A percentile compares a stretch with the other conserved stretches of the same genome.
phyloP scores from a whole-genome alignment of 1,140 invertebrate genomes.

The Hylaeus volcanicus region DNA sequence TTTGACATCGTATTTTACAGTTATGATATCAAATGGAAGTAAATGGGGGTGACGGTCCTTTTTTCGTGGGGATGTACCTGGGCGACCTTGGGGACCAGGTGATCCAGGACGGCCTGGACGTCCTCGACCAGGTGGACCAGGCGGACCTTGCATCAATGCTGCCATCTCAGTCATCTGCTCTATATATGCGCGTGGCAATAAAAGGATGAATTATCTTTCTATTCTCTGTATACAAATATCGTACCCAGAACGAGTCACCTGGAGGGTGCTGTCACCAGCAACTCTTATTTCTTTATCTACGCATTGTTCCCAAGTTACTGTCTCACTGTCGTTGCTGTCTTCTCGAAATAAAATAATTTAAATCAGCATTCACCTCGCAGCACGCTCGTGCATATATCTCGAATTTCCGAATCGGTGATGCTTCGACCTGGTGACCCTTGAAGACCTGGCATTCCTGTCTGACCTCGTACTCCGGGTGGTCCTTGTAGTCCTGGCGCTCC shows the following conservation, averaged over 20 bases:
- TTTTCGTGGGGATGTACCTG: constrained; percentile 78
- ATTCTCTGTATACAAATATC: not conserved
- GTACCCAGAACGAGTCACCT: not conserved
- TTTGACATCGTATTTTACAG: constrained; percentile 3
- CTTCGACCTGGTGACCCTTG: constrained; percentile 79
- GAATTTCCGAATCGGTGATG: constrained; percentile 80
- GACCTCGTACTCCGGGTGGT: constrained; percentile 76
- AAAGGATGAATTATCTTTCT: constrained; percentile 39
- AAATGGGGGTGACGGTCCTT: constrained; percentile 34
- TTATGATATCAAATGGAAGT: constrained; percentile 1
- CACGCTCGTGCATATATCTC: constrained; percentile 81
- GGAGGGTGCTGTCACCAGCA: not conserved
- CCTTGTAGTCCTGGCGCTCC: constrained; percentile 78
- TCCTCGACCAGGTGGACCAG: constrained; percentile 83
- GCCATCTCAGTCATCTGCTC: constrained; percentile 84
- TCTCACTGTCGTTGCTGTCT: no score
- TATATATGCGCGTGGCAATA: constrained; percentile 65
- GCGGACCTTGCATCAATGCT: constrained; percentile 82
- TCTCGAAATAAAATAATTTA: no score
- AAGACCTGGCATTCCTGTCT: constrained; percentile 81
- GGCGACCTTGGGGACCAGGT: constrained; percentile 83
- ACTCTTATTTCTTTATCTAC: not conserved
- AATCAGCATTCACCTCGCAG: constrained; percentile 78
- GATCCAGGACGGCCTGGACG: constrained; percentile 83
- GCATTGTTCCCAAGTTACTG: not conserved